phyloP scores from a whole-genome alignment of 2,797 vertebrate genomes.

The Salarias fasciatus region DNA sequence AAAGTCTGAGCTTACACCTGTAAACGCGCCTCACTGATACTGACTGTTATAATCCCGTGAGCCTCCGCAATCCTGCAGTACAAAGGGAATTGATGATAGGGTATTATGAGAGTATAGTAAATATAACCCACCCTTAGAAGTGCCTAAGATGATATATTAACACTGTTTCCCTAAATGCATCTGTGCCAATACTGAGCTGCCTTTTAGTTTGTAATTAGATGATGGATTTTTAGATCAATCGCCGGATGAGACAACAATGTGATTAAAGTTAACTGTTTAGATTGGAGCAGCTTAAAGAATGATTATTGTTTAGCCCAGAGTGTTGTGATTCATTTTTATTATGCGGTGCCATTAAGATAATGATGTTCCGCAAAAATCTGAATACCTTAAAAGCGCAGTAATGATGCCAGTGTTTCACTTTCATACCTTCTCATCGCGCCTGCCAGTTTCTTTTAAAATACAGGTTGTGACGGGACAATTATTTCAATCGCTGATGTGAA shows the following conservation, averaged over 20 bases:
- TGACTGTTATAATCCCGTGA: conserved; percentile 66
- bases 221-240: conserved; percentile 66
- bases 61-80: conserved; percentile 59
- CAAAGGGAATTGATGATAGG: conserved; percentile 74
- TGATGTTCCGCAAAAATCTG: conserved; percentile 27
- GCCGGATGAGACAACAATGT: conserved; percentile 23
- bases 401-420: conserved; percentile 25
- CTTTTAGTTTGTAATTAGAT: conserved; percentile 76
- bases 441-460: conserved; percentile 22
- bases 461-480: conserved; percentile 7
- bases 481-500: conserved; percentile 7
- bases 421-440: conserved; percentile 33
- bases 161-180: conserved; percentile 57
- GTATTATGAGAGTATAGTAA: conserved; percentile 65
- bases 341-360: conserved; percentile 32
- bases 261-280: conserved; percentile 48
- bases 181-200: conserved; percentile 69
- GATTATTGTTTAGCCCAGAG: conserved; percentile 57
- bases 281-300: conserved; percentile 48
- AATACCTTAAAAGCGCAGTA: conserved; percentile 21
- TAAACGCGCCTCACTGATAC: conserved; percentile 56
- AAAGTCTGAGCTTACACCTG: conserved; percentile 63
- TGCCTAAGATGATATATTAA: conserved; percentile 64
- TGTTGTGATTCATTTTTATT: conserved; percentile 26
- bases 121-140: conserved; percentile 71